Evolutionary conservation across 2,113 vertebrate genomes (phyloP).

Genomic region (Campylorhamphus procurvoides): DNA sequence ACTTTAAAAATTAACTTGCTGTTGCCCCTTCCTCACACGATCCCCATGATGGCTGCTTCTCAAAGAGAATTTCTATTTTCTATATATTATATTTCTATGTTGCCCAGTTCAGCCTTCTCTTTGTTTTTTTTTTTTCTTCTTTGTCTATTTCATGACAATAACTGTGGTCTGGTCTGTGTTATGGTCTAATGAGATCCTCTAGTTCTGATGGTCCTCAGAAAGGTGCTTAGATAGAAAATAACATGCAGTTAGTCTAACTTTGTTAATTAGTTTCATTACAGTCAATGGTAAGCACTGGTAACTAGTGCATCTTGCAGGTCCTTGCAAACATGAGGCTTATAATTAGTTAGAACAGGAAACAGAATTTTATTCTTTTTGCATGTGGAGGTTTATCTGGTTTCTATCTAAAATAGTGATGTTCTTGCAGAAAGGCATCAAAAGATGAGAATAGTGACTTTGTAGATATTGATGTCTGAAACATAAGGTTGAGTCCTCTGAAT

Average conservation of each 20-base stretch:
- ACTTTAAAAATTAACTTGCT: neutral
- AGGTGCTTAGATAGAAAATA: neutral
- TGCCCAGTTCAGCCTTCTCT: neutral
- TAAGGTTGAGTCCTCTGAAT: neutral
- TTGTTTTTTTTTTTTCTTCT: no score
- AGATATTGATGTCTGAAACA: neutral
- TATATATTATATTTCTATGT: neutral
- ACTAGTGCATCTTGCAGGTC: neutral
- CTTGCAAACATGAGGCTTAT: neutral
- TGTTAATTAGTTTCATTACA: neutral
- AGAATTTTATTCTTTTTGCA: neutral
- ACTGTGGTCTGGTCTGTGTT: neutral
- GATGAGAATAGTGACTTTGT: neutral
- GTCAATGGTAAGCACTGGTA: neutral
- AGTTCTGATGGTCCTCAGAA: neutral
- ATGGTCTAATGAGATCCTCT: neutral
- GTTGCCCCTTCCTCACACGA: neutral
- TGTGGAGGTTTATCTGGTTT: neutral
- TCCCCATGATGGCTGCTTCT: neutral
- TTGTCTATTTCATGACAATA: neutral
- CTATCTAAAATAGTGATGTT: neutral
- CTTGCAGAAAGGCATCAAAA: neutral
- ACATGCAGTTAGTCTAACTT: neutral
- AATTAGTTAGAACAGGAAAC: neutral
- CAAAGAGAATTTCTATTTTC: neutral